These are phyloP conservation scores for Vanessa tameamea DNA, from an alignment of 1,140 invertebrate genomes.

Conservation along the genomic window DNA sequence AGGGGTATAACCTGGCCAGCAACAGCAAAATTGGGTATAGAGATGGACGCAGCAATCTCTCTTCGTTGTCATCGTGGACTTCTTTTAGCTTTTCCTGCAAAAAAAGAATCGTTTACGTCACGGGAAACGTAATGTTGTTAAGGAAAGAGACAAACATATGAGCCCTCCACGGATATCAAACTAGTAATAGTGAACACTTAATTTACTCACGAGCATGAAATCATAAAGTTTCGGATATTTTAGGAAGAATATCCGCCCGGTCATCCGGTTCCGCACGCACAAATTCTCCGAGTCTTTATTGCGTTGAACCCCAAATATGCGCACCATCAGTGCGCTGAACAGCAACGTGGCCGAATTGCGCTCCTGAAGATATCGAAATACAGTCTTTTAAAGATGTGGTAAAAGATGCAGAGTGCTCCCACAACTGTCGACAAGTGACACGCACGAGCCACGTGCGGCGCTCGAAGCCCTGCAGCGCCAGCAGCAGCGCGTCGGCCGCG, in stretches of 20 bases:
- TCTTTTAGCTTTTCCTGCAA: conserved; percentile 52
- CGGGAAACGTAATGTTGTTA: too few species aligned
- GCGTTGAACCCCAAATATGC: conserved; percentile 94
- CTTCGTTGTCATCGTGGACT: conserved; percentile 66
- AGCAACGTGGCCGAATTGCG: conserved; percentile 93
- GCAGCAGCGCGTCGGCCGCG: conserved; percentile 86
- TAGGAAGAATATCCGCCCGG: conserved; percentile 90
- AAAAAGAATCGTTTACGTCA: not conserved
- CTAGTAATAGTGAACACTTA: not conserved
- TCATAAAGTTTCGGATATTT: conserved; percentile 89
- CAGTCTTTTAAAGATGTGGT: too few species aligned
- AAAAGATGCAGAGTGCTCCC: too few species aligned
- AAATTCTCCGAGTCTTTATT: conserved; percentile 87
- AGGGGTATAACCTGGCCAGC: conserved; percentile 89
- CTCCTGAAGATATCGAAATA: conserved; percentile 79
- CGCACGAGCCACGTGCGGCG: conserved; percentile 89
- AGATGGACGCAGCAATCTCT: conserved; percentile 58
- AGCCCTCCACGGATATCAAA: too few species aligned
- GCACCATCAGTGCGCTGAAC: conserved; percentile 90
- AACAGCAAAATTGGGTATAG: conserved; percentile 91
- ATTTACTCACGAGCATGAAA: conserved; percentile 86
- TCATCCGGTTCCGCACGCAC: conserved; percentile 89
- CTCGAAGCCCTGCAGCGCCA: conserved; percentile 88
- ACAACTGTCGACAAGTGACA: too few species aligned
- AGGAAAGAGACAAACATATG: too few species aligned